Base-by-base conservation (phyloP, 1,140 invertebrate genomes). In the Brachionus calyciflorus region DNA sequence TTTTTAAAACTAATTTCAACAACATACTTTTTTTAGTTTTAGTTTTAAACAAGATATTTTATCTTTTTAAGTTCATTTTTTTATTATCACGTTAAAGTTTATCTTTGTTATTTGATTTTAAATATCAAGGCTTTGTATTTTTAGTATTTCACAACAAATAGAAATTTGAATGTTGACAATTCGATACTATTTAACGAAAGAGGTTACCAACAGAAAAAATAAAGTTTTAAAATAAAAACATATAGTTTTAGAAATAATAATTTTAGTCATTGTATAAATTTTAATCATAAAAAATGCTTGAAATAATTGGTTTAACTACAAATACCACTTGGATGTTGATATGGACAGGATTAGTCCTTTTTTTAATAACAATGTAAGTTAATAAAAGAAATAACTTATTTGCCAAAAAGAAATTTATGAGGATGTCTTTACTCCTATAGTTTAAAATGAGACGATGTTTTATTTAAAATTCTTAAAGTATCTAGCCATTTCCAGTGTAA, bases 71-170 rank as follows among this genome's bases (percentile, higher is more conserved):
- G n/a, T n/a, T n/a, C n/a, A n/a, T n/a, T n/a, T n/a, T n/a, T n/a
- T n/a, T n/a, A n/a, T n/a, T n/a, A n/a, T n/a, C n/a, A n/a, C n/a
- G n/a, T n/a, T n/a, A n/a, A n/a, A n/a, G n/a, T n/a, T n/a, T n/a
- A n/a, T n/a, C n/a, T n/a, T n/a, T n/a, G n/a, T n/a, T n/a, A n/a
- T n/a, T n/a, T n/a, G n/a, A n/a, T n/a, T n/a, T n/a, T n/a, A n/a
- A n/a, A n/a, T n/a, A n/a, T n/a, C n/a, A n/a, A n/a, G n/a, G n/a
- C n/a, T n/a, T n/a, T n/a, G n/a, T n/a, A n/a, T n/a, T n/a, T n/a
- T n/a, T n/a, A n/a, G n/a, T n/a, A 55, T 55, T 55, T 55, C 53
- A 55, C 24, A 55, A 55, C 17, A 55, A 55, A 55, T 10, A 28
- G 53, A 30, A 55, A 55, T 53, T 53, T 30, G 33, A 28, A 55